phyloP scores from a whole-genome alignment of 2,797 vertebrate genomes.

The Alca torda region DNA sequence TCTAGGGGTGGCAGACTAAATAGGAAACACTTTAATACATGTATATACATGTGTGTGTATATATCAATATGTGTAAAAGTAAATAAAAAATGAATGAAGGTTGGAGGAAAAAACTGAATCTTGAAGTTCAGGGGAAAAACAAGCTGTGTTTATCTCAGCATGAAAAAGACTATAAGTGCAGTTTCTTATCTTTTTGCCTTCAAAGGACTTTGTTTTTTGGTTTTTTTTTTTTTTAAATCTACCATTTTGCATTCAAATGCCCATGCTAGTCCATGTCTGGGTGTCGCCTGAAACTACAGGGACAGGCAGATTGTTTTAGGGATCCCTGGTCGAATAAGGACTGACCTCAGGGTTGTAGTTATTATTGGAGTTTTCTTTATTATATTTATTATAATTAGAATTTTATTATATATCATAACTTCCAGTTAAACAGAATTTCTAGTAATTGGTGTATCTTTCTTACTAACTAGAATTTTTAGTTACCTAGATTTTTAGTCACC shows the following conservation, averaged over 20 bases:
- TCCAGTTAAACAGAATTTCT: neutral
- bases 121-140: neutral
- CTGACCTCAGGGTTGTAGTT: neutral
- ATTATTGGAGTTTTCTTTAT: neutral
- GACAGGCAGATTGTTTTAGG: neutral
- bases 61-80: neutral
- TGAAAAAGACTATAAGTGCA: neutral
- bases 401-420: neutral
- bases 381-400: neutral
- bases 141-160: neutral
- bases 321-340: neutral
- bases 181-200: neutral
- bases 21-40: neutral
- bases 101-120: neutral
- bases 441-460: neutral
- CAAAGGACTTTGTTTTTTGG: neutral
- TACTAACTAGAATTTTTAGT: neutral
- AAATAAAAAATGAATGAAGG: neutral
- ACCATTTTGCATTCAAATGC: neutral
- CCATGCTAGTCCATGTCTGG: neutral
- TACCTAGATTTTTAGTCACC: neutral
- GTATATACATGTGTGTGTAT: rapidly evolving
- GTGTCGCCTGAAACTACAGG: neutral
- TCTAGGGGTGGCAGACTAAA: neutral
- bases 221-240: neutral